Evolutionary conservation across 2,888 invertebrate species (phyloP).

Genomic region (Gymnocheta viridis): DNA sequence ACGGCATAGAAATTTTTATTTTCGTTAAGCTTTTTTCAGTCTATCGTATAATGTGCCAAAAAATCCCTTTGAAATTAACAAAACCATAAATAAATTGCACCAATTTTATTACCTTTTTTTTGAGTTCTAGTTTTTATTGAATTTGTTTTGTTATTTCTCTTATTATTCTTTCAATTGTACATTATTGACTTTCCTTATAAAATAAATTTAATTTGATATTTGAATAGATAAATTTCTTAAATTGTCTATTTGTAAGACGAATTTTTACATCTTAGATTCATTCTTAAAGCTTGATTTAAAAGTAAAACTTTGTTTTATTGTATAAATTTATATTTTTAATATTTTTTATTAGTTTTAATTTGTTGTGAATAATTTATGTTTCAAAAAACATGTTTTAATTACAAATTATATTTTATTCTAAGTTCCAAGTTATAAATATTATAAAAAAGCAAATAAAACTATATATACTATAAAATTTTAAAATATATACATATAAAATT

Average conservation of each 20-base stretch:
- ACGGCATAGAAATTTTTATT: slow-evolving; percentile 27
- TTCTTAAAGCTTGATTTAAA: slow-evolving; percentile 34
- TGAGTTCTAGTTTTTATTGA: slow-evolving; percentile 49
- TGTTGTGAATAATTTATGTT: slow-evolving; percentile 52
- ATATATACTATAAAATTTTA: slow-evolving; percentile 53
- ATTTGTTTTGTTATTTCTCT: slow-evolving; percentile 51
- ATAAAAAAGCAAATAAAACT: slow-evolving; percentile 28
- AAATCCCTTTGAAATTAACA: slow-evolving; percentile 35
- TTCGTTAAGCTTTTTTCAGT: slow-evolving; percentile 44
- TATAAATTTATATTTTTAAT: slow-evolving; percentile 46
- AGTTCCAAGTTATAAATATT: slow-evolving; percentile 49
- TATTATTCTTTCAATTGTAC: slow-evolving; percentile 40
- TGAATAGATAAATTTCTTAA: slow-evolving; percentile 5
- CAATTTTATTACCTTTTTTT: slow-evolving; percentile 43
- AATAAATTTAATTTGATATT: slow-evolving; percentile 1
- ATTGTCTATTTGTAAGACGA: slow-evolving; percentile 23
- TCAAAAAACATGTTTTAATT: slow-evolving; percentile 32
- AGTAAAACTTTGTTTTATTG: slow-evolving; percentile 30
- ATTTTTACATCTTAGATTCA: slow-evolving; percentile 45
- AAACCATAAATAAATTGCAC: slow-evolving; percentile 24
- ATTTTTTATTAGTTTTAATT: slow-evolving; percentile 36
- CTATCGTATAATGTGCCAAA: slow-evolving; percentile 65
- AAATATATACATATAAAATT: slow-evolving; percentile 12
- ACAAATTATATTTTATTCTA: slow-evolving; percentile 46
- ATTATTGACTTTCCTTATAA: slow-evolving; percentile 41